Evolutionary conservation across 2,888 invertebrate species (phyloP).

Genomic region (Spilarctia lutea): DNA sequence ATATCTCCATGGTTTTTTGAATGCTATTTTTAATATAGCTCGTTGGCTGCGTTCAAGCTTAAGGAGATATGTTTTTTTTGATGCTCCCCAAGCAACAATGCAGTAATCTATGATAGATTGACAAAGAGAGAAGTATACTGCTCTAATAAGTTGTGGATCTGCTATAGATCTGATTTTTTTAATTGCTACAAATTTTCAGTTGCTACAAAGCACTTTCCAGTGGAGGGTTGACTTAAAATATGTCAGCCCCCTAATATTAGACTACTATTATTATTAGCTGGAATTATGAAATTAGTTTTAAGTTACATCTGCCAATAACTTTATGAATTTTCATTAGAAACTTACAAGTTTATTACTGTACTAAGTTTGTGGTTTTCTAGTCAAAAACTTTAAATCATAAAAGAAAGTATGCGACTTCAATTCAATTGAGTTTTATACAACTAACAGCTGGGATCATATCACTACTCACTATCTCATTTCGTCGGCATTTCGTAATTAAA

Average conservation of each 20-base stretch:
- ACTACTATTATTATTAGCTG: neutral
- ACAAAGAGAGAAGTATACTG: too few relatives aligned
- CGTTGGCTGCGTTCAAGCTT: too few relatives aligned
- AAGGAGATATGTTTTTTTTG: too few relatives aligned
- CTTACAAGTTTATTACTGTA: neutral
- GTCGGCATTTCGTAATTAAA: neutral
- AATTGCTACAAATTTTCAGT: too few relatives aligned
- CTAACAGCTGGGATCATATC: neutral
- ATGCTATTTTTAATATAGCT: too few relatives aligned
- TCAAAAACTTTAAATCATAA: neutral
- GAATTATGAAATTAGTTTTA: neutral
- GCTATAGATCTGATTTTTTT: too few relatives aligned
- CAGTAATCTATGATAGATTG: too few relatives aligned
- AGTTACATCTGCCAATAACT: neutral
- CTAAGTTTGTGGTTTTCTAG: neutral
- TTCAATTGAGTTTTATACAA: neutral
- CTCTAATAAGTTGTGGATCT: too few relatives aligned
- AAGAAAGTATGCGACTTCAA: neutral
- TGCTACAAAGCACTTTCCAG: constrained; percentile 6
- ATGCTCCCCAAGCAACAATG: too few relatives aligned
- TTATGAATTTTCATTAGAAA: neutral
- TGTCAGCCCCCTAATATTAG: neutral
- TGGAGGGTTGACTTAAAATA: neutral
- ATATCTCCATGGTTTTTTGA: too few relatives aligned
- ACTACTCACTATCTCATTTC: neutral